Base-by-base conservation (phyloP, 2,797 vertebrate species). In the Melanotaenia nigrans region DNA sequence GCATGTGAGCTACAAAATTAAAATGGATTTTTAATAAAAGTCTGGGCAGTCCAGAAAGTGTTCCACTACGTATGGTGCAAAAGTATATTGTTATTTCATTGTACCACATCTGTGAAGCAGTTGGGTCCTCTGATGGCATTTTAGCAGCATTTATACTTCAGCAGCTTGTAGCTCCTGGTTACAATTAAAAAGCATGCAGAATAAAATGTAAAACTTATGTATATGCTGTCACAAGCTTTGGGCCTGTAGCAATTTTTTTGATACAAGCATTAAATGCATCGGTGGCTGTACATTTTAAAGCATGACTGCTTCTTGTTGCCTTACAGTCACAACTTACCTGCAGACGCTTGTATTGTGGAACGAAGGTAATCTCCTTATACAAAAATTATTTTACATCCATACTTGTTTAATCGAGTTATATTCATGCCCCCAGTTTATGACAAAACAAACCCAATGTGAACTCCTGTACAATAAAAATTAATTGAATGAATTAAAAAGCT, bases 121-220 rank as follows among this genome's bases (percentile, higher is more conserved):
- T 62, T 47, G 28, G 40, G 42, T 62, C 20, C 10, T 10, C 11
- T 22, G 25, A 28, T 56, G 35, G 51, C 53, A 32, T 16, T 14
- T 55, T 25, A 57, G 64, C 25, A 42, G 54, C 24, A 55, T 56
- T 65, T 30, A 18, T 66, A 42, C 36, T 30, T 42, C 16, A 66
- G 36, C 54, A 30, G 22, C 18, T 56, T 66, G 30, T 55, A 55
- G 53, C 53, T 66, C 25, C 64, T 57, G 64, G 36, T 66, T 36
- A 65, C 51, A 65, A 40, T 55, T 40, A 65, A 65, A 40, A 28
- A 20, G 35, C 51, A 65, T 16, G 18, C 35, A 55, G 35, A 65
- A 28, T 25, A 14, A 62, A 47, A 36, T 24, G 30, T 5, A 47
- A 71, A 71, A n/a, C 22, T 25, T 35, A 14, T 42, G 35, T 54